Evolutionary conservation across 2,113 vertebrate genomes (phyloP), one percentile per base, ranked within the genome.

Genomic region (Pontoporia blainvillei): DNA sequence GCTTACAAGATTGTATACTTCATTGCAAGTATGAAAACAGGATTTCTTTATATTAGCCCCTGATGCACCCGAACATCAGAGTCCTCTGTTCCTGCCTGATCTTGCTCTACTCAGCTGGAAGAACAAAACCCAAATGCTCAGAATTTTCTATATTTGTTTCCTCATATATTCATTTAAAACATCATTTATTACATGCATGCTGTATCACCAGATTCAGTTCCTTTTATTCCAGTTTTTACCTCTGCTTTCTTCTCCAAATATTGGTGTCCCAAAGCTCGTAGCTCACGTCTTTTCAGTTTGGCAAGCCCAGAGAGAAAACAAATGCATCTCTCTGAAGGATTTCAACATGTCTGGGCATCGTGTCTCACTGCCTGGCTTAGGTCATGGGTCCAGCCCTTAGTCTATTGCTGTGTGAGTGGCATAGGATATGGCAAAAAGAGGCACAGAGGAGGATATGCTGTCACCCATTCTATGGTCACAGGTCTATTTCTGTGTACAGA

Each of bases 381-480:
- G 4, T 54, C 21, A 1, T 9, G 36, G 6, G 4, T 29, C 44
- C 15, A 67, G 29, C 7, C 3, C 4, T 89, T 21, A 11, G 27
- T 64, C 69, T 9, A 49, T 49, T 13, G 46, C 23, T 52, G 17
- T 0, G 5, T 78, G 39, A 31, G 12, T 49, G 41, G 17, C 2
- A 3, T 12, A 57, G 44, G 6, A 3, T 25, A 25, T 34, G 29
- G 18, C 12, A 46, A 34, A 54, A 25, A 54, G 18, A 2, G 49
- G 2, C 36, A 17, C 27, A 46, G 13, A 2, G 20, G 34, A 14
- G 7, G 4, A 13, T 23, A 31, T 15, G 0, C 4, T 39, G 1
- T 39, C 6, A 44, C n/a, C 20, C 0, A 39, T 14, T 34, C 4
- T 25, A 1, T 29, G 34, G 3, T 67, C 29, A 46, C 23, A 86